A percentile compares a stretch with the other conserved stretches of the same genome.
These are phyloP conservation scores for Julus scanicus DNA, from an alignment of 2,888 invertebrate species.

Conservation along the genomic window DNA sequence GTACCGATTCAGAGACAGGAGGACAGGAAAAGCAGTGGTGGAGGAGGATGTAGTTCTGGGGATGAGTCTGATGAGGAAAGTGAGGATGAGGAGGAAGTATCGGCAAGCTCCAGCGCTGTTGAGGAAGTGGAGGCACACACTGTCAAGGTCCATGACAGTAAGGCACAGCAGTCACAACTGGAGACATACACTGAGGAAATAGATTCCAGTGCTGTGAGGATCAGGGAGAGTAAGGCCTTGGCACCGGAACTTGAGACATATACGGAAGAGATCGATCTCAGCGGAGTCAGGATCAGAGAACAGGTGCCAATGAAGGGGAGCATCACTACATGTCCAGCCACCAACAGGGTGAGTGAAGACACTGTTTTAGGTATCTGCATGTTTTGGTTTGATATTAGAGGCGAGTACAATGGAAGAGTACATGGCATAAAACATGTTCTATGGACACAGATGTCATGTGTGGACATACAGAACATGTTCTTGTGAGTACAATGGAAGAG, in stretches of 20 bases:
- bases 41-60: not conserved
- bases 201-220: conserved; percentile 61
- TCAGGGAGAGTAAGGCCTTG: conserved; percentile 60
- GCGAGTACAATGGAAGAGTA: no score
- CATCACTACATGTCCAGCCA: conserved; percentile 55
- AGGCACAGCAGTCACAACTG: conserved; percentile 56
- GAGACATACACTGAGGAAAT: conserved; percentile 61
- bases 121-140: conserved; percentile 55
- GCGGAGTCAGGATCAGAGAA: conserved; percentile 59
- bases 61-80: conserved; percentile 50
- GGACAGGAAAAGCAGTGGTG: not conserved
- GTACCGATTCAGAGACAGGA: not conserved
- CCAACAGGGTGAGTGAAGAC: conserved; percentile 57
- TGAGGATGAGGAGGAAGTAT: conserved; percentile 56
- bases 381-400: no score
- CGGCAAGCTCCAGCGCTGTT: conserved; percentile 53
- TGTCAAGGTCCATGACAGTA: conserved; percentile 57
- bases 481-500: no score
- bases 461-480: no score
- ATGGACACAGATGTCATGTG: no score
- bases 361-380: not conserved
- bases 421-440: no score
- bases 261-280: conserved; percentile 61
- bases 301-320: conserved; percentile 59
- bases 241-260: conserved; percentile 59